These are phyloP conservation scores for Crypturellus undulatus DNA, from an alignment of 2,113 vertebrate genomes.

Conservation along the genomic window DNA sequence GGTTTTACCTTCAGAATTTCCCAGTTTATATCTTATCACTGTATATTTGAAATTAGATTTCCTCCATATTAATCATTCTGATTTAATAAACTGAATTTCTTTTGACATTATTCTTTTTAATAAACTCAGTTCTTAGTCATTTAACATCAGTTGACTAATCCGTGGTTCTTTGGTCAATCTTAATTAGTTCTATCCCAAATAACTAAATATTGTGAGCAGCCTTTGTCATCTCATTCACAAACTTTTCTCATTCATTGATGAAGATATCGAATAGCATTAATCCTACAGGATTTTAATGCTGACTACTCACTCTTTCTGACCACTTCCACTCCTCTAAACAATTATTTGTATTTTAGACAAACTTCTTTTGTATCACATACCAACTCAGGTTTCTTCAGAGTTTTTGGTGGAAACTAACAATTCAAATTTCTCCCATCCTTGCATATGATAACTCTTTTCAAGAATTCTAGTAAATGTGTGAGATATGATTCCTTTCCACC, in stretches of 20 bases:
- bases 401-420: background rate
- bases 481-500: background rate
- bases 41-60: background rate
- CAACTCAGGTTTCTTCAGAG: background rate
- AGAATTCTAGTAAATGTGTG: background rate
- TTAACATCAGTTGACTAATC: background rate
- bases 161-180: background rate
- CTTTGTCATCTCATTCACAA: background rate
- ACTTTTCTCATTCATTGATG: background rate
- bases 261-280: background rate
- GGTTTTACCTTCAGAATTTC: background rate
- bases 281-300: background rate
- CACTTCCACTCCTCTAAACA: background rate
- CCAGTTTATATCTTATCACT: background rate
- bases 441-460: background rate
- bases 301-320: background rate
- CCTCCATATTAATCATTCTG: background rate
- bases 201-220: background rate
- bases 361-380: background rate
- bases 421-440: background rate
- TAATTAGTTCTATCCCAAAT: background rate
- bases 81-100: background rate
- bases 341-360: background rate
- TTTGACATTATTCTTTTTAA: background rate
- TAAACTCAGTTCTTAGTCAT: too few relatives aligned